Base-by-base conservation (phyloP, 2,888 invertebrate genomes). In the Opisthograptis luteolata region DNA sequence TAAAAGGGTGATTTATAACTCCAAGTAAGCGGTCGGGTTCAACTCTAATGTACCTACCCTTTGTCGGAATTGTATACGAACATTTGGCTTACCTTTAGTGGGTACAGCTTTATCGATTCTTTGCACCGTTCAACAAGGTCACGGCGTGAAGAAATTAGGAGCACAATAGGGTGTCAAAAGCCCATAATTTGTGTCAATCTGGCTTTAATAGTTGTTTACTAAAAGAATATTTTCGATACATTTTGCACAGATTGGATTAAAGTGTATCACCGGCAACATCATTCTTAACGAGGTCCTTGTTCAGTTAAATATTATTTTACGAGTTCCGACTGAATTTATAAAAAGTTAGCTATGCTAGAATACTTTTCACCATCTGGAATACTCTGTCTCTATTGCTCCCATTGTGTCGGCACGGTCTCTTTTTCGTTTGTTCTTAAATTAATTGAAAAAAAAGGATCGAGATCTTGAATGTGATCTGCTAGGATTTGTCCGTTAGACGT, bases 401-500 rank as follows among this genome's bases (percentile, higher is more conserved):
- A 20, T 49, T 49, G 49, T 49, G 43, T 49, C 49, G 36, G 32
- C 31, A 15, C 5, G 13, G 27, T 27, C 37, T 43, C 42, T 45
- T 44, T 59, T 64, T 63, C 48, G 58, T 60, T 66, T 70, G 67
- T 68, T 60, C 55, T 62, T 68, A 64, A 70, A 74, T 77, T 76
- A 76, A 76, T 75, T 74, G 68, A 69, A 75, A 72, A 73, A 77
- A 76, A 71, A 48, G 45, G 46, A 73, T 73, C 70, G 68, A 76
- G 74, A 73, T 76, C 73, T 76, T 68, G 65, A 75, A 73, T 73
- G 76, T 76, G 80, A 84, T 84, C 80, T 81, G 71, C 76, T 75
- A 76, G 83, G 80, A 81, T 86, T 85, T 83, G 76, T 62, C 73
- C 70, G 72, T 80, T 81, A 76, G 79, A 79, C 81, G 80, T 80